Conservation (phyloP, 2,797 vertebrate genomes). For the Sebastes goodei region DNA sequence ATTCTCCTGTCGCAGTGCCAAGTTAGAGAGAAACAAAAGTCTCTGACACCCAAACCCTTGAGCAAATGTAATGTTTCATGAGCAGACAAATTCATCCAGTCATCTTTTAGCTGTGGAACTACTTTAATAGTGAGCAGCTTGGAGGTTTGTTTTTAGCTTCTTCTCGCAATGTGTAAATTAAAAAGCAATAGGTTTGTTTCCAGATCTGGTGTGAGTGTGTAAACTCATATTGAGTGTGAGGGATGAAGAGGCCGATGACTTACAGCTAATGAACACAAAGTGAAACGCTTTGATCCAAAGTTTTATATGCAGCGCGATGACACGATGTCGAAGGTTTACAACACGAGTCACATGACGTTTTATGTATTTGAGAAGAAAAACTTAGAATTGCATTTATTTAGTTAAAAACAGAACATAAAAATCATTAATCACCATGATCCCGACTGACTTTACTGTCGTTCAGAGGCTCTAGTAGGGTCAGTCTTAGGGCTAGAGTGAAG, state of each 20-base stretch:
- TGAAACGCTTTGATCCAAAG: constrained; percentile 4
- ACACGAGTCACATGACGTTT: background rate
- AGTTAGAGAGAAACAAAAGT: background rate
- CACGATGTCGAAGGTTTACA: background rate
- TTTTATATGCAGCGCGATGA: constrained; percentile 20
- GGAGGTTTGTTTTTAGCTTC: background rate
- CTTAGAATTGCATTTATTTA: background rate
- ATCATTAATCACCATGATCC: too few species aligned
- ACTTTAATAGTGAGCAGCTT: background rate
- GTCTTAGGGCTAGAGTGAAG: too few species aligned
- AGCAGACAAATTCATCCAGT: constrained; percentile 9
- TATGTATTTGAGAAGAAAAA: background rate
- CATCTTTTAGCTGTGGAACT: background rate
- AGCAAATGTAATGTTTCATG: constrained; percentile 16
- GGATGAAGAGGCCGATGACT: background rate
- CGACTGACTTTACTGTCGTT: too few species aligned
- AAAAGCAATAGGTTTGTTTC: constrained; percentile 41
- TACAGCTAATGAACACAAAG: background rate
- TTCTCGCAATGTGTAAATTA: background rate
- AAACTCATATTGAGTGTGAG: constrained; percentile 44
- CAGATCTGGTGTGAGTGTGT: background rate
- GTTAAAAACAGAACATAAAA: background rate
- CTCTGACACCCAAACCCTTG: background rate
- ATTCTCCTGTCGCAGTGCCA: constrained; percentile 28
- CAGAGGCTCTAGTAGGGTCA: too few species aligned